Evolutionary conservation across 92 coral and sea anemone genomes (phyloP).

Genomic region (Siderastrea radians): DNA sequence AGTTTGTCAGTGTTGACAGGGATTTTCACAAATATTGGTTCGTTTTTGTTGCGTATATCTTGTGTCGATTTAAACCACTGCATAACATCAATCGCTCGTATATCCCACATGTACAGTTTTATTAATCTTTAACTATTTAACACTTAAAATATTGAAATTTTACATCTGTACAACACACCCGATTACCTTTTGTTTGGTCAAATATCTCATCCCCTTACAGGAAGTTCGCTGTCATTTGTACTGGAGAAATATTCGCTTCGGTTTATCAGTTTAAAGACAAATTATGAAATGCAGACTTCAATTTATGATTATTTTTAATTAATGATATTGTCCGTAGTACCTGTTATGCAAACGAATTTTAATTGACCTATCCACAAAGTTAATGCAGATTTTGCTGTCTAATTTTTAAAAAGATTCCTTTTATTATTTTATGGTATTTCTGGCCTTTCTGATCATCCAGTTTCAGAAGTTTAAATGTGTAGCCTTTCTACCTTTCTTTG

Average conservation of each 20-base stretch:
- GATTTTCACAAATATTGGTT: not conserved
- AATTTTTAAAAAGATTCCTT: not conserved
- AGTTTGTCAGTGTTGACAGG: not conserved
- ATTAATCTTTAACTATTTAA: constrained; percentile 16
- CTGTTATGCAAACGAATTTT: constrained; percentile 23
- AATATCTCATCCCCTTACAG: not conserved
- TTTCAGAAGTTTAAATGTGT: too few relatives aligned
- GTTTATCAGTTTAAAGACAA: not conserved
- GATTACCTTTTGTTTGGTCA: not conserved
- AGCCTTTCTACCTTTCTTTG: too few relatives aligned
- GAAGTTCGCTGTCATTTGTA: not conserved
- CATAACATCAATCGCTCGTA: not conserved
- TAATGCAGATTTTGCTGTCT: not conserved
- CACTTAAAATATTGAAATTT: not conserved
- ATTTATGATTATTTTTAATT: not conserved
- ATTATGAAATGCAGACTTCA: not conserved
- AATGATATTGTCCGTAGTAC: constrained; percentile 3
- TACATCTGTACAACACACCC: not conserved
- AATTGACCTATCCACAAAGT: not conserved
- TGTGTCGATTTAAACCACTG: not conserved
- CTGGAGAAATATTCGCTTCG: not conserved
- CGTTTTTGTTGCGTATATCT: not conserved
- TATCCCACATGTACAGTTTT: not conserved
- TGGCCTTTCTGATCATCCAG: too few relatives aligned
- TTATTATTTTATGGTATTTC: too few relatives aligned